These are phyloP conservation scores for Pelodytes ibericus DNA, from an alignment of 2,797 vertebrate genomes.

Conservation along the genomic window DNA sequence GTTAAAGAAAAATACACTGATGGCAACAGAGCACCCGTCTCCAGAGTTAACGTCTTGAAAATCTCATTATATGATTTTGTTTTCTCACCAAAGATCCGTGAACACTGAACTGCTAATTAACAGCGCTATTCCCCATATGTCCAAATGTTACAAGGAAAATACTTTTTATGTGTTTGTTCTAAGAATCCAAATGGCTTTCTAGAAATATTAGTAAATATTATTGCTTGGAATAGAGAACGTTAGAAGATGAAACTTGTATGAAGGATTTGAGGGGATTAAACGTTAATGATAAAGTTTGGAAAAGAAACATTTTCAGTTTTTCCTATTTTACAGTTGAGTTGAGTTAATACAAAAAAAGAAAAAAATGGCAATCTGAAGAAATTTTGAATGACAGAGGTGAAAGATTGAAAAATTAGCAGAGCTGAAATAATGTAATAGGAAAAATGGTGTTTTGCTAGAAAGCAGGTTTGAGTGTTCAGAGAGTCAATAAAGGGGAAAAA, in stretches of 20 bases:
- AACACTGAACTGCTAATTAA: no score
- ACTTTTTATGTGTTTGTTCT: no score
- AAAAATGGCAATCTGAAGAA: conserved; percentile 52
- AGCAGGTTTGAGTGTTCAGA: conserved; percentile 35
- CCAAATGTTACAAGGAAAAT: no score
- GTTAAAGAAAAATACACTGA: no score
- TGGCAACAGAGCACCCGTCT: no score
- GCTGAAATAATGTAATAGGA: conserved; percentile 57
- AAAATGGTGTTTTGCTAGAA: conserved; percentile 42
- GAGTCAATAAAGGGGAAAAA: conserved; percentile 49
- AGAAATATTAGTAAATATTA: not conserved
- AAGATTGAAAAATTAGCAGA: conserved; percentile 57
- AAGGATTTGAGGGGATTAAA: conserved; percentile 40
- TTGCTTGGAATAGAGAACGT: not conserved
- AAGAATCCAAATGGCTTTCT: no score
- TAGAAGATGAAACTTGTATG: conserved; percentile 15
- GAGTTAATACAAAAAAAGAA: conserved; percentile 53
- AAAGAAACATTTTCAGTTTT: conserved; percentile 53
- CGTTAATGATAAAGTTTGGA: conserved; percentile 47
- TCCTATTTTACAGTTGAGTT: conserved; percentile 57
- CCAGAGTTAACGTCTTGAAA: no score
- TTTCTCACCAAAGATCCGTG: no score
- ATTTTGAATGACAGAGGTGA: conserved; percentile 56
- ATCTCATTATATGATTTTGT: no score
- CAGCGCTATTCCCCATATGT: no score